Evolutionary conservation across 2,113 vertebrate genomes (phyloP).

Genomic region (Macquaria australasica): DNA sequence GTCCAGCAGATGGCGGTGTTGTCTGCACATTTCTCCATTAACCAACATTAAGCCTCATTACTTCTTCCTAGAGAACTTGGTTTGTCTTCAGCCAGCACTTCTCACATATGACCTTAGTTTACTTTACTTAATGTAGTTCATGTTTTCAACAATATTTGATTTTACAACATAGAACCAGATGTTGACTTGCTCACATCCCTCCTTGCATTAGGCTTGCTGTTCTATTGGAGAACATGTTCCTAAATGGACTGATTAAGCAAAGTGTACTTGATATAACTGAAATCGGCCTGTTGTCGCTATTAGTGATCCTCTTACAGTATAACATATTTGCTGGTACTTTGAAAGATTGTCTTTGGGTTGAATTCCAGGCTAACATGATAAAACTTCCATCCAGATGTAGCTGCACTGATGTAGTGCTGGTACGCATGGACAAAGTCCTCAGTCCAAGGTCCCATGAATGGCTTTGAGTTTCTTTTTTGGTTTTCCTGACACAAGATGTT

Average conservation of each 20-base stretch:
- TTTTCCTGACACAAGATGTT: too few relatives aligned
- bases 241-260: too few relatives aligned
- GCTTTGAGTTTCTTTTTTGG: too few relatives aligned
- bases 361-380: neutral
- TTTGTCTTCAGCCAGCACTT: neutral
- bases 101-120: neutral
- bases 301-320: too few relatives aligned
- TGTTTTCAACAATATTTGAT: neutral
- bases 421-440: neutral
- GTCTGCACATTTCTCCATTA: neutral
- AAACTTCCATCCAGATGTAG: neutral
- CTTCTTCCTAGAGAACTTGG: neutral
- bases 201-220: too few relatives aligned
- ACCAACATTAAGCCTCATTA: neutral
- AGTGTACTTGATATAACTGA: neutral
- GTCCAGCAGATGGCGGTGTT: conserved; percentile 57
- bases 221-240: too few relatives aligned
- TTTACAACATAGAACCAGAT: neutral
- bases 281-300: neutral
- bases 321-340: neutral
- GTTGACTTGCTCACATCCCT: neutral
- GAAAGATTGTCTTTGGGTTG: neutral
- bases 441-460: neutral
- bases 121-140: too few relatives aligned
- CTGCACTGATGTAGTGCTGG: neutral